Base-by-base conservation (phyloP, 2,113 vertebrate species). In the Mugil cephalus region DNA sequence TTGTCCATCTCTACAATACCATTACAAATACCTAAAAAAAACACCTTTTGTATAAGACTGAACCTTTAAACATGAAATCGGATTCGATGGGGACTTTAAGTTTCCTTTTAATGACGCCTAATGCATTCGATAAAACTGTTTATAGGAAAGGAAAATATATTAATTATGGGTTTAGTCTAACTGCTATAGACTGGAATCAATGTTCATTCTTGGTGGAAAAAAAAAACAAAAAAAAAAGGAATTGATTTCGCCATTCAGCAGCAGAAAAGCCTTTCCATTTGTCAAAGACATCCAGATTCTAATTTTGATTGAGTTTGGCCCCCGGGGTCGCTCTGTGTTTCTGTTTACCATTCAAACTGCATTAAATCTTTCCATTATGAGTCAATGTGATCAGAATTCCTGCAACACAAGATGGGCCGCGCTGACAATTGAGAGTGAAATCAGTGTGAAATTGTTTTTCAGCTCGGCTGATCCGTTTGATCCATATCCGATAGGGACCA, bases 361-460 rank as follows among this genome's bases (percentile, higher is more conserved):
- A 90, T 90, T 92, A 83, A 87, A 88, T 87, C 84, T 90, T 92
- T 91, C 88, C 90, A 92, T 91, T 89, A 90, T 86, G 89, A 90
- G 86, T 90, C 71, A 88, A 80, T 90, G 88, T 90, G 88, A 93
- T 89, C 86, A 91, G 84, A 87, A 88, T 91, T 91, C 84, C 83
- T 88, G 74, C 8, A 67, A 91, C 91, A 91, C 79, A 81, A 82
- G 88, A 90, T 71, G 81, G 85, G 82, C 82, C 80, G 45, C 54
- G 86, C 81, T 88, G 82, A 91, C 91, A 90, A 91, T 91, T 89
- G 90, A 91, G 89, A 89, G 91, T 93, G 90, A 91, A 91, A 91
- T 89, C 88, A 90, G 85, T 92, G 89, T 92, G 88, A 93, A 93
- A 92, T 90, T 92, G 86, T 92, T 90, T 92, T 93, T 90, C 90